Conservation (phyloP, 35 echinoderm and acorn worm species). For the Lytechinus pictus region DNA sequence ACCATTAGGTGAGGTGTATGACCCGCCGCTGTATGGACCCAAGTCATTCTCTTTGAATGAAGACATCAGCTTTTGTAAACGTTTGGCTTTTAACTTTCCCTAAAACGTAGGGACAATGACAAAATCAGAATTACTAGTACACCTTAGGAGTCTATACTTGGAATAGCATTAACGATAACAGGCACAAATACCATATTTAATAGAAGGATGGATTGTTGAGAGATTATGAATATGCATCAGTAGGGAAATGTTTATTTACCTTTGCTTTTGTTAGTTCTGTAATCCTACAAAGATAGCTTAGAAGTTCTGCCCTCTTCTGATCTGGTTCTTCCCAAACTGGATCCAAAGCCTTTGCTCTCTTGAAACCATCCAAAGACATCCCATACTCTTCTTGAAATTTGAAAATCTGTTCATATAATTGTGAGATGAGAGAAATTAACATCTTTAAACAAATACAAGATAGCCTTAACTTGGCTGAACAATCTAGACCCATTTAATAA, state of each 20-base stretch:
- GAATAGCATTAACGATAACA: not conserved
- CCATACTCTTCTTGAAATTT: conserved; percentile 95
- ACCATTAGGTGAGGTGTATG: conserved; percentile 76
- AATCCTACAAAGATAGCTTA: conserved; percentile 79
- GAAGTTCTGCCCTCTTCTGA: conserved; percentile 80
- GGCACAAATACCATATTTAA: not conserved
- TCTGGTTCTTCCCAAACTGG: conserved; percentile 90
- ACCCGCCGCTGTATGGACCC: conserved; percentile 88
- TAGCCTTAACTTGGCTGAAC: no score
- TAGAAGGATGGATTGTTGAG: not conserved
- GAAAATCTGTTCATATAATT: conserved; percentile 59
- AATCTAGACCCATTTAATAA: no score
- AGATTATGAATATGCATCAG: not conserved
- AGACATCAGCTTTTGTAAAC: conserved; percentile 81
- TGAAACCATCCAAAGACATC: conserved; percentile 74
- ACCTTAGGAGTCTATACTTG: not conserved
- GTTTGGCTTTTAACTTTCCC: conserved; percentile 96
- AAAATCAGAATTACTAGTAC: not conserved
- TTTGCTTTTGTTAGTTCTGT: conserved; percentile 88
- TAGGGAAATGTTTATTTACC: conserved; percentile 38
- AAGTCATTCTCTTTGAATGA: conserved; percentile 82
- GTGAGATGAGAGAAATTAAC: no score
- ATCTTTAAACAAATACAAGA: no score
- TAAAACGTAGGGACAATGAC: not conserved
- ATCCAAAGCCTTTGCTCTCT: conserved; percentile 78